These are phyloP conservation scores for Pterocles burchelli DNA, from an alignment of 2,113 vertebrate species.

Conservation along the genomic window DNA sequence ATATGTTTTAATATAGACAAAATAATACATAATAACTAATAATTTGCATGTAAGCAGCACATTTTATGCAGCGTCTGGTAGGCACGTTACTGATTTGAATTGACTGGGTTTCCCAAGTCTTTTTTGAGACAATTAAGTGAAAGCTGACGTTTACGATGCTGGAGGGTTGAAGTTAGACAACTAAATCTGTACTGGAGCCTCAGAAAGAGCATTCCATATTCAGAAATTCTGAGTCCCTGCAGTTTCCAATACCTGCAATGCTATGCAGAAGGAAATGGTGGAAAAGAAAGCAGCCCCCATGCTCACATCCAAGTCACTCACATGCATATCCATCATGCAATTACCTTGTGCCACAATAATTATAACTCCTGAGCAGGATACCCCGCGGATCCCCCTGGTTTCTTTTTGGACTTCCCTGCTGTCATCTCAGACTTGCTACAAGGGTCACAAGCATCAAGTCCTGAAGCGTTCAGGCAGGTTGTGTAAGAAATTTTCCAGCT, in stretches of 20 bases:
- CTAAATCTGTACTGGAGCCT: neutral
- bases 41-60: slow-evolving; percentile 45
- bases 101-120: slow-evolving; percentile 5
- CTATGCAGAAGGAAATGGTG: neutral
- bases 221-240: neutral
- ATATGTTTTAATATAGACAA: slow-evolving; percentile 66
- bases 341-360: neutral
- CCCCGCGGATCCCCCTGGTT: neutral
- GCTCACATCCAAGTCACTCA: neutral
- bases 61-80: slow-evolving; percentile 15
- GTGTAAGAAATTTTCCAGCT: neutral
- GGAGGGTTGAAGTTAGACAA: neutral
- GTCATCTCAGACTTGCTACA: neutral
- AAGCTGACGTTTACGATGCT: neutral
- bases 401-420: neutral
- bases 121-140: slow-evolving; percentile 22
- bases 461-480: neutral
- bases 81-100: neutral
- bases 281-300: neutral
- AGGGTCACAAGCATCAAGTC: neutral
- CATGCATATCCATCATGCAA: neutral
- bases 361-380: neutral
- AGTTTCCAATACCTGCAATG: neutral
- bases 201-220: neutral
- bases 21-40: slow-evolving; percentile 66